Evolutionary conservation across 2,797 vertebrate genomes (phyloP).

Genomic region (Eulemur mongoz): DNA sequence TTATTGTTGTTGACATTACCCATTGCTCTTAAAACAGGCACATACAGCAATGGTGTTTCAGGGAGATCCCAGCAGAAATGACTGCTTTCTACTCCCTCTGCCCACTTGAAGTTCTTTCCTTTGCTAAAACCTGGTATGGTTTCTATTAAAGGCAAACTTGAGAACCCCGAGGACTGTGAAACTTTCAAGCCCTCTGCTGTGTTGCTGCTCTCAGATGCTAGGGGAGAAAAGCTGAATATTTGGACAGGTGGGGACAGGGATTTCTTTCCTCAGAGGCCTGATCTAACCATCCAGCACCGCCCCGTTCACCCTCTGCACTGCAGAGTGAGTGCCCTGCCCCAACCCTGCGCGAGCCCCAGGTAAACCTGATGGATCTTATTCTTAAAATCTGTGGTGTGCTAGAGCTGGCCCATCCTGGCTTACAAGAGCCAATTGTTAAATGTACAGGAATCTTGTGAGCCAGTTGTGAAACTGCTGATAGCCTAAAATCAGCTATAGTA

Average conservation of each 20-base stretch:
- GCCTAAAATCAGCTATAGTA: neutral
- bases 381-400: neutral
- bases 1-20: neutral
- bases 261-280: neutral
- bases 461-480: neutral
- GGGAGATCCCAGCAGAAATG: neutral
- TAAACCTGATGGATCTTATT: neutral
- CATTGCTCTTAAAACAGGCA: neutral
- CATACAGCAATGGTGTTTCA: accelerated
- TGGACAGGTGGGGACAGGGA: neutral
- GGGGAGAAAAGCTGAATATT: neutral
- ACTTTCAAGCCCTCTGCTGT: neutral
- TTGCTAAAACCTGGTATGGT: no score
- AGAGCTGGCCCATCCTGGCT: neutral
- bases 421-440: neutral
- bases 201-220: neutral
- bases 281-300: neutral
- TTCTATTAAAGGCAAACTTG: neutral
- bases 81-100: neutral
- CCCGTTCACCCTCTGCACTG: no score
- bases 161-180: neutral
- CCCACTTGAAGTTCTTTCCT: neutral
- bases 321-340: neutral
- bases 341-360: neutral
- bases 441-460: neutral